Base-by-base conservation (phyloP, 2,113 vertebrate species). In the Calidris pygmaea region DNA sequence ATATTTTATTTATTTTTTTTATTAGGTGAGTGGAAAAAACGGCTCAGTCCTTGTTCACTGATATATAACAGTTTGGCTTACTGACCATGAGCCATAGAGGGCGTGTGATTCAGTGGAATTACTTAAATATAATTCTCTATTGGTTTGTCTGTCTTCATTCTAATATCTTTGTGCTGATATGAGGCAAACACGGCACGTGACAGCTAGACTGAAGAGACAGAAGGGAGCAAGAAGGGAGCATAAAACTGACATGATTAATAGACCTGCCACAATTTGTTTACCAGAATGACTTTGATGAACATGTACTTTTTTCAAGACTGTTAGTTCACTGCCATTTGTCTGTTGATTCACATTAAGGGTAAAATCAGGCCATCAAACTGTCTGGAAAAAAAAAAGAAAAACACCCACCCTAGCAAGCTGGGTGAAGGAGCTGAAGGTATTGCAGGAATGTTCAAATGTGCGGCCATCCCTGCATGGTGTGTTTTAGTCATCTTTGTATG, bases 211-310 rank as follows among this genome's bases (percentile, higher is more conserved):
- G 85, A 67, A 52, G 4, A 8, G 53, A 86, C 35, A 73, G 53
- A 95, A 94, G 73, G 60, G 79, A 86, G 29, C 17, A 70, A 90
- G 35, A 88, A 90, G 32, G 19, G n/a, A 87, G 30, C 18, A 73
- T 70, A 95, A 94, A 96, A 65, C 39, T 53, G 65, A 63, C 70
- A 70, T 81, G 79, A 94, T 78, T 89, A 74, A 95, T 70, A 94
- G 52, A 97, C 34, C 58, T 94, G 39, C 73, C 82, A 95, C n/a
- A 70, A 41, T 70, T 84, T 95, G 74, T 95, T 91, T 93, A 95
- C 87, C 45, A 66, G n/a, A 75, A 72, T 55, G 78, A 82, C 95
- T 95, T 96, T 96, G 94, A 96, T 95, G 92, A 96, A 92, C 75
- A 89, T 68, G 30, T 71, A 68, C 72, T 89, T 68, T 41, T 45